phyloP scores from a whole-genome alignment of 2,888 invertebrate species.

The Cecidostiba fungosa region DNA sequence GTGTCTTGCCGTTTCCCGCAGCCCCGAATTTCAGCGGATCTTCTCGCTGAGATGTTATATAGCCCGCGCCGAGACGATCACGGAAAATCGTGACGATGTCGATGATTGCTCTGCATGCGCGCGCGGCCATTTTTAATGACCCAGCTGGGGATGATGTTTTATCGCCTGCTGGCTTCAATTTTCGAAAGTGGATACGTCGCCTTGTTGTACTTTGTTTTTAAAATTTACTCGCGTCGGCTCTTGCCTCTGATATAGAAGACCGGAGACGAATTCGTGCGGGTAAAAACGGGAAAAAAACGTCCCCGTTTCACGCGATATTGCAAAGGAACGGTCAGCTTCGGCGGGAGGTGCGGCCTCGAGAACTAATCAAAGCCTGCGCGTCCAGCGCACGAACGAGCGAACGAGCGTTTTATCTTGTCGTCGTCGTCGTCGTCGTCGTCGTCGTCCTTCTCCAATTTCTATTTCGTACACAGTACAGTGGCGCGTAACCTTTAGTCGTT shows the following conservation, averaged over 20 bases:
- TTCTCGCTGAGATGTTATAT: not conserved
- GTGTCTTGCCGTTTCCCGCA: not conserved
- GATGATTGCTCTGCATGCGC: conserved; percentile 33
- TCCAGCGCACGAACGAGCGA: conserved; percentile 27
- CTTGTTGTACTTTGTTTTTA: not conserved
- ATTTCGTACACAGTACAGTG: conserved; percentile 67
- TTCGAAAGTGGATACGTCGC: not conserved
- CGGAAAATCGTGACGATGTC: conserved; percentile 63
- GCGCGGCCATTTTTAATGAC: conserved; percentile 26
- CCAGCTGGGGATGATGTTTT: not conserved
- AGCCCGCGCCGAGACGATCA: conserved; percentile 24
- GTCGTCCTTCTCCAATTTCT: conserved; percentile 61
- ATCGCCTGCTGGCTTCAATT: not conserved
- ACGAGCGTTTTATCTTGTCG: conserved; percentile 61
- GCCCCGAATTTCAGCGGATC: conserved; percentile 9
- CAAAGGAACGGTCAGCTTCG: conserved; percentile 24
- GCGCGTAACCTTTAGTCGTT: conserved; percentile 73
- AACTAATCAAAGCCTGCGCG: conserved; percentile 61
- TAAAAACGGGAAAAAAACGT: conserved; percentile 44
- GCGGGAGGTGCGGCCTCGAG: conserved; percentile 46
- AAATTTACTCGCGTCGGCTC: not conserved
- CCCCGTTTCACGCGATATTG: conserved; percentile 11
- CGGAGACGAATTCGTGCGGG: not conserved
- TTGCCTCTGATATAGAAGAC: not conserved
- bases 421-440: conserved; percentile 4